Percentiles rank a stretch among this genome's conserved stretches.
phyloP scores from a whole-genome alignment of 2,888 invertebrate genomes.

The Acrobasis consociella region DNA sequence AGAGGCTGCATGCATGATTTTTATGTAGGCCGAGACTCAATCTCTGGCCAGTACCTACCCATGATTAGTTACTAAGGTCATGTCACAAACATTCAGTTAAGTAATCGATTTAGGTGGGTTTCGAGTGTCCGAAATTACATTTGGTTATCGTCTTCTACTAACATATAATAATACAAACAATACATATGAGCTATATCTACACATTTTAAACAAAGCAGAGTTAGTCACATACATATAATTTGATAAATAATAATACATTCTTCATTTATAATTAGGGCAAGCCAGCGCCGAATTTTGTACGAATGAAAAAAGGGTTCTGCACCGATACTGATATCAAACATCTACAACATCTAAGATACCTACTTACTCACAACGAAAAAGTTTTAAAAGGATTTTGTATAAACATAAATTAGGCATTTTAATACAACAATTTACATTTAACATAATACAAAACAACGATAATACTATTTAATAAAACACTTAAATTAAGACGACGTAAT shows the following conservation, averaged over 20 bases:
- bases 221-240: constrained; percentile 29
- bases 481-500: constrained; percentile 60
- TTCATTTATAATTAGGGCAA: constrained; percentile 43
- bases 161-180: constrained; percentile 42
- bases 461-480: constrained; percentile 78
- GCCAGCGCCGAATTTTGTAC: constrained; percentile 55
- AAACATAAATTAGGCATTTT: constrained; percentile 69
- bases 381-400: constrained; percentile 73
- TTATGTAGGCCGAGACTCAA: neutral
- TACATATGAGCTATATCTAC: constrained; percentile 48
- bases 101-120: constrained; percentile 51
- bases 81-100: constrained; percentile 2
- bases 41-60: neutral
- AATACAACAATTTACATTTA: constrained; percentile 73
- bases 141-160: constrained; percentile 49
- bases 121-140: constrained; percentile 54
- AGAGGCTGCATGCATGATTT: neutral
- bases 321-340: constrained; percentile 52
- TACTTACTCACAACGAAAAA: constrained; percentile 66
- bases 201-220: constrained; percentile 32
- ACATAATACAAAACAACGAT: constrained; percentile 75
- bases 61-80: neutral
- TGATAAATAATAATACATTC: constrained; percentile 11
- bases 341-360: constrained; percentile 46
- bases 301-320: constrained; percentile 40